Base-by-base conservation (phyloP, 2,113 vertebrate species). In the Paracyprichromis sp. region DNA sequence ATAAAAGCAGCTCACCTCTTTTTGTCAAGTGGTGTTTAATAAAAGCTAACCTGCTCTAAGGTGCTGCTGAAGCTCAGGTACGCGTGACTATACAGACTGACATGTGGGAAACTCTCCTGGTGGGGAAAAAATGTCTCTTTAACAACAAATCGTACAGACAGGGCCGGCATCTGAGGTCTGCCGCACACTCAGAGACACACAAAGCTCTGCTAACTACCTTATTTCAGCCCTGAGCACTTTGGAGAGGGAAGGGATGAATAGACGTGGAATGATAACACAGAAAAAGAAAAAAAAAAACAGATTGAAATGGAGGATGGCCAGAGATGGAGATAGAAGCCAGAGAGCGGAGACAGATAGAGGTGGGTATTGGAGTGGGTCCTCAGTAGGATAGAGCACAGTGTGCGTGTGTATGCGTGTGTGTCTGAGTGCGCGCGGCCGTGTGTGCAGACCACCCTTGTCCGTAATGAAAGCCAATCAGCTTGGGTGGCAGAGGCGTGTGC, bases 381-480 rank as follows among this genome's bases (percentile, higher is more conserved):
- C 88, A 26, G 66, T 83, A 88, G 91, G 82, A 89, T 71, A 12
- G 63, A 82, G 56, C 13, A 19, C 5, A 38, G 50, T 2, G 59
- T 3, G 57, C 50, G 16, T 54, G 29, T n/a, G 76, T 66, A 57
- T 80, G 76, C 9, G 86, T 50, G 83, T 73, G 80, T 10, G 82
- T 29, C 47, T 83, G 73, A 86, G 89, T 2, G 87, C 36, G 82
- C 4, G 21, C 3, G 9, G 36, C 21, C 0, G 26, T 5, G 73
- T 80, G 81, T 54, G 88, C 47, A 40, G 90, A 86, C 86, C 89
- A 92, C 92, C 92, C 90, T 86, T 80, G 87, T 90, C 87, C 83
- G 59, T 91, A 95, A 95, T 94, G 92, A 93, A 94, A 95, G 94
- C 92, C 95, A 93, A 94, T 95, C 92, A 94, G 93, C 89, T 88